Percentiles rank a stretch among this genome's conserved stretches.
phyloP scores from a whole-genome alignment of 1,140 invertebrate genomes.

The Sarcophaga peregrina region DNA sequence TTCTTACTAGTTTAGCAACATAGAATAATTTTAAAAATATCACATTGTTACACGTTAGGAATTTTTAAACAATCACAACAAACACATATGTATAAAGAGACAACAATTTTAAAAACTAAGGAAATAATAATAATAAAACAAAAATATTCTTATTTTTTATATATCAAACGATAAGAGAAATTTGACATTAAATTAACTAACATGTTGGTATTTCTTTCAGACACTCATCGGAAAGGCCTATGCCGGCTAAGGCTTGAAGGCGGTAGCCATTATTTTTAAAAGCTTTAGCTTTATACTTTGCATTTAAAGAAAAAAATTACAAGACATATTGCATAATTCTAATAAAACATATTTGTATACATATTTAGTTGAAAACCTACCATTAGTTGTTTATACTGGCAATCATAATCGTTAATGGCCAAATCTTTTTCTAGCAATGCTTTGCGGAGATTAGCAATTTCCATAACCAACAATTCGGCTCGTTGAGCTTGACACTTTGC shows the following conservation, averaged over 20 bases:
- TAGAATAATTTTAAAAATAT: too few relatives aligned
- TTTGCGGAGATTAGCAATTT: constrained; percentile 53
- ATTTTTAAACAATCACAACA: too few relatives aligned
- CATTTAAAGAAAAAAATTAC: constrained; percentile 19
- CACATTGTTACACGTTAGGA: too few relatives aligned
- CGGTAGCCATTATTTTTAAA: constrained; percentile 61
- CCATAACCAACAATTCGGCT: constrained; percentile 50
- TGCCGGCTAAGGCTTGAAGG: background rate
- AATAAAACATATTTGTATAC: background rate
- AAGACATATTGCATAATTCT: background rate
- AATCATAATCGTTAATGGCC: constrained; percentile 57
- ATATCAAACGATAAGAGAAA: too few relatives aligned
- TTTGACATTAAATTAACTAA: too few relatives aligned
- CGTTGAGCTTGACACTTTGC: constrained; percentile 48
- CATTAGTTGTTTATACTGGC: constrained; percentile 61
- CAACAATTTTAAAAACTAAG: too few relatives aligned
- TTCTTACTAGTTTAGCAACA: too few relatives aligned
- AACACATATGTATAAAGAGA: too few relatives aligned
- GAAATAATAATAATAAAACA: too few relatives aligned
- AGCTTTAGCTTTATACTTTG: constrained; percentile 53
- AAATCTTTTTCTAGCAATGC: constrained; percentile 55
- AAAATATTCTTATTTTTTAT: too few relatives aligned
- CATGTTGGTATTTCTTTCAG: too few relatives aligned
- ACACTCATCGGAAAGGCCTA: background rate
- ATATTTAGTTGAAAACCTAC: constrained; percentile 49